These are phyloP conservation scores for Lutraria rhynchaena DNA, from an alignment of 1,140 invertebrate genomes.

Conservation along the genomic window DNA sequence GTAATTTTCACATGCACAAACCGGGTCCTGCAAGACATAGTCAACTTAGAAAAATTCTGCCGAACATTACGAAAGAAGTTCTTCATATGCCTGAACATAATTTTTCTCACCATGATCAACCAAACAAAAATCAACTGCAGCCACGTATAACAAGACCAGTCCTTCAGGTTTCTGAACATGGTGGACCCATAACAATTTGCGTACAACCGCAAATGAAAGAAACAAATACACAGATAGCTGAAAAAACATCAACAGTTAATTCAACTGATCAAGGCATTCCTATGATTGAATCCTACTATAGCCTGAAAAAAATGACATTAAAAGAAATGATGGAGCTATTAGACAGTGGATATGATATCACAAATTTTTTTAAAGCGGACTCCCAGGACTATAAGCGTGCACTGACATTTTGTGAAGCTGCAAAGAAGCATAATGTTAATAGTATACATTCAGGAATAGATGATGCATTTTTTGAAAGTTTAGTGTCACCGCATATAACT, in stretches of 20 bases:
- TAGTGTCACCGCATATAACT: slow-evolving; percentile 15
- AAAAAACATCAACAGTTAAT: background rate
- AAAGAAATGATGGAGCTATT: slow-evolving; percentile 18
- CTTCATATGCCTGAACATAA: no score
- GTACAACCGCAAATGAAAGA: background rate
- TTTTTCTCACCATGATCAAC: no score
- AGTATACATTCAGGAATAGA: background rate
- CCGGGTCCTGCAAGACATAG: no score
- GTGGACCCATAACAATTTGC: no score
- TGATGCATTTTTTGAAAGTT: background rate
- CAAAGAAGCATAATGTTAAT: background rate
- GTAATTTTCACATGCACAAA: no score
- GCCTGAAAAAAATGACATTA: slow-evolving; percentile 22
- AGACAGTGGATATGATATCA: slow-evolving; percentile 17
- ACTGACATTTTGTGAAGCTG: background rate
- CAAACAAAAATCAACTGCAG: no score
- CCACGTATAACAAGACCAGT: no score
- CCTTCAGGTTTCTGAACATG: background rate
- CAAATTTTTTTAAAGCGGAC: background rate
- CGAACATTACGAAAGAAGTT: no score
- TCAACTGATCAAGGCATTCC: background rate
- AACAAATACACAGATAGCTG: background rate
- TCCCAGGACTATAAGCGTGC: slow-evolving; percentile 6
- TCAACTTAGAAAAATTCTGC: no score
- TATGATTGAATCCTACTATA: slow-evolving; percentile 11